Base-by-base conservation (phyloP, 1,140 invertebrate species). In the Belonocnema kinseyi region DNA sequence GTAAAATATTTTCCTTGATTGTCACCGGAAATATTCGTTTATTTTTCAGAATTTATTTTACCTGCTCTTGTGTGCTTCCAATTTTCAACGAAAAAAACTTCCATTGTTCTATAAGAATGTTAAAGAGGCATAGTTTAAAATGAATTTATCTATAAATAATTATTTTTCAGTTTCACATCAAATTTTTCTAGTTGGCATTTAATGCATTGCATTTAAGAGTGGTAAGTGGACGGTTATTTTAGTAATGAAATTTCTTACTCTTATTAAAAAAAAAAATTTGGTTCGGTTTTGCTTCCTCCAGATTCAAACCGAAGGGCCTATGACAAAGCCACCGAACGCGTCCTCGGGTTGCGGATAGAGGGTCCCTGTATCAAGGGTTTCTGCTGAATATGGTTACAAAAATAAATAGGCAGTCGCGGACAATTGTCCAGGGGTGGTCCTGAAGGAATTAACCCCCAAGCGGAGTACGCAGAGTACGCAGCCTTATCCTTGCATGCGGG, bases 1-100 rank as follows among this genome's bases (percentile, higher is more conserved):
- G 52, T 93, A 91, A 87, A 80, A 74, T 70, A 73, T 46, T 7
- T n/a, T 46, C 40, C 40, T 46, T 46, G 10, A 10, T 46, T 8
- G 26, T 33, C 26, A 5, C 26, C 26, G 26, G 26, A 33, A 33
- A 33, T 33, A 33, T 0, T 46, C 7, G 7, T 46, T 46, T 46
- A 46, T 46, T 46, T 46, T 46, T 46, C 8, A 46, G 2, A 66
- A 16, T n/a, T n/a, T 33, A 72, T 72, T 12, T 74, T 14, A 16
- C 58, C 5, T 19, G 40, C 53, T 16, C 12, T 3, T 8, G 66
- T n/a, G 46, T 19, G n/a, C 17, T 66, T 8, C 17, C 26, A 26
- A 40, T 56, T 33, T 16, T 56, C 33, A 51, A 21, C 6, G 40
- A 21, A 73, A n/a, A n/a, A 11, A 26, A 73, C 14, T 73, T 5